These are phyloP conservation scores for Mandrillus leucophaeus DNA, from an alignment of 2,113 vertebrate genomes.

Conservation along the genomic window DNA sequence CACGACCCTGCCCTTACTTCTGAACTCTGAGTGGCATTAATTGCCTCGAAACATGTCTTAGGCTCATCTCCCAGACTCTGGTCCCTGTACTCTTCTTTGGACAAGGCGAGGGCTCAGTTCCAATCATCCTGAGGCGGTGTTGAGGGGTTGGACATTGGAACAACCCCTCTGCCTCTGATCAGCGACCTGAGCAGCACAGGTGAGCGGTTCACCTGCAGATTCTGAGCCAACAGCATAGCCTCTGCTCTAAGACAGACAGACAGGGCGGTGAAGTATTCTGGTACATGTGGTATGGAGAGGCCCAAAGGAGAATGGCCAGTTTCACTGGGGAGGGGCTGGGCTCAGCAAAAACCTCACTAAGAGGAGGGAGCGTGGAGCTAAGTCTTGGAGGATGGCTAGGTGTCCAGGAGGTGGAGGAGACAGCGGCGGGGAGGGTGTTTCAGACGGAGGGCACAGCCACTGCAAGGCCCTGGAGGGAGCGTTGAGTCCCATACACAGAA, in stretches of 20 bases:
- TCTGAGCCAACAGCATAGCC: not conserved
- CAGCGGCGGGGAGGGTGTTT: fast-evolving
- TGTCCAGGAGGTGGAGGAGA: no score
- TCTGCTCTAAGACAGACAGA: not conserved
- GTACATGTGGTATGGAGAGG: not conserved
- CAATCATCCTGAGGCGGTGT: fast-evolving
- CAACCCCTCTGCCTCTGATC: not conserved
- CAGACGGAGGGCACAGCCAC: fast-evolving
- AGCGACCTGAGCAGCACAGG: not conserved
- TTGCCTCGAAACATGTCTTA: not conserved
- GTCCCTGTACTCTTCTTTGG: not conserved
- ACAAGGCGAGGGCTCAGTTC: not conserved
- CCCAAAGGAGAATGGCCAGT: not conserved
- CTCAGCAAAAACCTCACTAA: not conserved
- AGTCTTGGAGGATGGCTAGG: not conserved
- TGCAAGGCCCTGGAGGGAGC: not conserved
- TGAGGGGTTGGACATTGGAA: not conserved
- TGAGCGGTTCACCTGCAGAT: not conserved
- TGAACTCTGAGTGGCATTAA: not conserved
- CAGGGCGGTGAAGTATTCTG: not conserved
- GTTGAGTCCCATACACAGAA: not conserved
- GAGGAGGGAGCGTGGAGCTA: not conserved
- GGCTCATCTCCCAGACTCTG: not conserved
- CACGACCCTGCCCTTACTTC: not conserved
- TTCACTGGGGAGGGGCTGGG: fast-evolving